These are phyloP conservation scores for Clostera curtula DNA, from an alignment of 2,888 invertebrate species.

Conservation along the genomic window DNA sequence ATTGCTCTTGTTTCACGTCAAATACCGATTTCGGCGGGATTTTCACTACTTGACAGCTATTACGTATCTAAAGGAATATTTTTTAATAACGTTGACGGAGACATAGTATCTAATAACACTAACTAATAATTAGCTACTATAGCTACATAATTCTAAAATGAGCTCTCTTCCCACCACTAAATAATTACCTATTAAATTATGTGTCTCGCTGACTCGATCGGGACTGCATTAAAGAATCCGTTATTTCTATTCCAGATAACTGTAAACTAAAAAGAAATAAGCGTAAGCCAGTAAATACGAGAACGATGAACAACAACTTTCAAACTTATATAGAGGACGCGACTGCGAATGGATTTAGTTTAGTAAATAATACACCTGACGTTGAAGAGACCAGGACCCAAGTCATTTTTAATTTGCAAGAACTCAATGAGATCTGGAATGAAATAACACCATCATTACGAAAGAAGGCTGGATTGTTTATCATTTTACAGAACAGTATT, in stretches of 20 bases:
- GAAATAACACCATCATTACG: slow-evolving; percentile 25
- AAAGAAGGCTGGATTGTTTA: slow-evolving; percentile 48
- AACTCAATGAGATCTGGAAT: slow-evolving; percentile 43
- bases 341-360: slow-evolving; percentile 32
- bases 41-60: too few relatives aligned
- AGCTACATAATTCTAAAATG: too few relatives aligned
- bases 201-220: too few relatives aligned
- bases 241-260: slow-evolving; percentile 55
- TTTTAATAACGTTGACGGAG: too few relatives aligned
- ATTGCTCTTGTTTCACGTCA: too few relatives aligned
- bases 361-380: slow-evolving; percentile 20
- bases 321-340: slow-evolving; percentile 43
- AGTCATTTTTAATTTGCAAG: slow-evolving; percentile 29
- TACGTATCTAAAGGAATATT: too few relatives aligned
- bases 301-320: slow-evolving; percentile 38
- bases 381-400: slow-evolving; percentile 3
- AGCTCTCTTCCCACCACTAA: too few relatives aligned
- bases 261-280: slow-evolving; percentile 53
- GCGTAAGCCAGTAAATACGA: slow-evolving; percentile 54
- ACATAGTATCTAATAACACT: too few relatives aligned
- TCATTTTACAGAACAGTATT: slow-evolving; percentile 47
- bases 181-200: too few relatives aligned
- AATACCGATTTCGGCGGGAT: too few relatives aligned
- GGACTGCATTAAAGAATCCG: too few relatives aligned
- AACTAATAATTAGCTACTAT: too few relatives aligned